Percentiles rank a stretch among this genome's conserved stretches.
phyloP scores from a whole-genome alignment of 2,888 invertebrate genomes.

The Drosophila pseudotalamancana region DNA sequence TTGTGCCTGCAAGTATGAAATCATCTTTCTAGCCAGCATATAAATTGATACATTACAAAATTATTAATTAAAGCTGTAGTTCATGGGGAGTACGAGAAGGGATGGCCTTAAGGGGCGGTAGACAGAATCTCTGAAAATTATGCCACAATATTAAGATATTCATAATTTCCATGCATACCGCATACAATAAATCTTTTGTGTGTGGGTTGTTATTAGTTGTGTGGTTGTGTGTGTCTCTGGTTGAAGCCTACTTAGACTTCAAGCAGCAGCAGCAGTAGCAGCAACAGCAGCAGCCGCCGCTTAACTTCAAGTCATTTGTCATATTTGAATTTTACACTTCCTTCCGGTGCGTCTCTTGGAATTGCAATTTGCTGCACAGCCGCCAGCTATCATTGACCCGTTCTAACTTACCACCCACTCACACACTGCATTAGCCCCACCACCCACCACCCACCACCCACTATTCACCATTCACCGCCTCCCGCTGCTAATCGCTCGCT shows the following conservation, averaged over 20 bases:
- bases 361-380: constrained; percentile 68
- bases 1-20: constrained; percentile 39
- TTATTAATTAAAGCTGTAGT: constrained; percentile 66
- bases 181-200: constrained; percentile 67
- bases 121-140: constrained; percentile 49
- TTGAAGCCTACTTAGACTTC: constrained; percentile 6
- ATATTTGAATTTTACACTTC: constrained; percentile 80
- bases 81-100: not conserved
- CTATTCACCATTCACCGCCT: not conserved
- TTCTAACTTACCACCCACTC: too few species aligned
- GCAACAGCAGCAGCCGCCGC: constrained; percentile 49
- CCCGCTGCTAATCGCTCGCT: constrained; percentile 53
- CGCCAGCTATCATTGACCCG: constrained; percentile 29
- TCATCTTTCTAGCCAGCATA: constrained; percentile 40
- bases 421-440: too few species aligned
- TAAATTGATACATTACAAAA: constrained; percentile 77
- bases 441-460: not conserved
- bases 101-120: too few species aligned
- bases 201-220: constrained; percentile 6
- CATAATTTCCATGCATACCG: constrained; percentile 73
- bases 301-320: constrained; percentile 80
- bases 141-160: constrained; percentile 74
- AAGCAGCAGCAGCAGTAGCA: constrained; percentile 12
- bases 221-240: not conserved
- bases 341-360: constrained; percentile 74